Percentiles rank a stretch among this genome's conserved stretches.
Conservation (phyloP, 1,140 invertebrate genomes). For the Mamestra configurata region DNA sequence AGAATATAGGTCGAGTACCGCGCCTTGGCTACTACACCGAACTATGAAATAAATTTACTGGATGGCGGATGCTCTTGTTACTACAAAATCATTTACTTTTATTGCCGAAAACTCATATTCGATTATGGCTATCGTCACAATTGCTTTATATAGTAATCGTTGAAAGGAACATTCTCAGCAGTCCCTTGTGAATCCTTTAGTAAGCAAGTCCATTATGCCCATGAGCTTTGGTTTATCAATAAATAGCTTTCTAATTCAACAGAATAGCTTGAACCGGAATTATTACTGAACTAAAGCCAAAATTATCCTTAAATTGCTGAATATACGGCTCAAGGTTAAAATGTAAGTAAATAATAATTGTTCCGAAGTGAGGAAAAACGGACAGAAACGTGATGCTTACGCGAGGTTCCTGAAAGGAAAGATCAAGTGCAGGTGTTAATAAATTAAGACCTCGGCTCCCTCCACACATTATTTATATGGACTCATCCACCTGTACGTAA, state of each 20-base stretch:
- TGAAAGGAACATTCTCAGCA: neutral
- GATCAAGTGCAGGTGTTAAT: slow-evolving; percentile 13
- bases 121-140: neutral
- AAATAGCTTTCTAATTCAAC: neutral
- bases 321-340: neutral
- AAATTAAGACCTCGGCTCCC: neutral
- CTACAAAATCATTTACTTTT: slow-evolving; percentile 2
- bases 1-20: slow-evolving; percentile 62
- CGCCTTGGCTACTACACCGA: slow-evolving; percentile 33
- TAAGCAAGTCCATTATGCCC: neutral
- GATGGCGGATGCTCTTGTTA: slow-evolving; percentile 18
- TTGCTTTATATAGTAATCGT: neutral
- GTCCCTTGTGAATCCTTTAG: neutral
- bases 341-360: neutral
- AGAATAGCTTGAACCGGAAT: neutral
- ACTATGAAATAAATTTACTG: slow-evolving; percentile 24
- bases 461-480: neutral
- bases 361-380: slow-evolving; percentile 17
- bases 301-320: neutral
- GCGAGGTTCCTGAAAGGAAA: slow-evolving; percentile 5
- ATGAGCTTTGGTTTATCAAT: neutral
- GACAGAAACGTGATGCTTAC: neutral
- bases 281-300: neutral
- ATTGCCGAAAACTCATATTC: neutral
- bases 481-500: slow-evolving; percentile 1